phyloP scores from a whole-genome alignment of 2,797 vertebrate genomes.

The Atherinosoma microstoma region DNA sequence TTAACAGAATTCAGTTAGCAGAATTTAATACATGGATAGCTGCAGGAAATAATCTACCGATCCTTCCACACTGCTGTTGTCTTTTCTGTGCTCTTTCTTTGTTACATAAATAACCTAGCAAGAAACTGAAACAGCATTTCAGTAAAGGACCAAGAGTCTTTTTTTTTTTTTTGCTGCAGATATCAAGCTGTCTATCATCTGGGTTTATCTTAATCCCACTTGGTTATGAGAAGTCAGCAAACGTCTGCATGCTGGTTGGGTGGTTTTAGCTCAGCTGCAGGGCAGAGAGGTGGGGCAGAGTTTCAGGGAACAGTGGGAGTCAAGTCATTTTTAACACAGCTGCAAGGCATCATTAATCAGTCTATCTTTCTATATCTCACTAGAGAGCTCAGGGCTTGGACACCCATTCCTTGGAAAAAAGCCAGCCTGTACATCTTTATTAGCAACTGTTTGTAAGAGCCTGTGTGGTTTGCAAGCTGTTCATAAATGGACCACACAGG shows the following conservation, averaged over 20 bases:
- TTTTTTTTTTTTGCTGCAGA: background rate
- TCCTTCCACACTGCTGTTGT: background rate
- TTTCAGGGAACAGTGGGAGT: background rate
- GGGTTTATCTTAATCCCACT: slow-evolving; percentile 1
- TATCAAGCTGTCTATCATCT: background rate
- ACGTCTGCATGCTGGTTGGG: background rate
- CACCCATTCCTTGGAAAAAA: background rate
- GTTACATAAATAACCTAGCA: background rate
- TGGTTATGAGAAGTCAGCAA: background rate
- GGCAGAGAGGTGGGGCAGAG: background rate
- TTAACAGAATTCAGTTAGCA: background rate
- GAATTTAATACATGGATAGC: background rate
- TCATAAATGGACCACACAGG: background rate
- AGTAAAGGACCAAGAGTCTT: background rate
- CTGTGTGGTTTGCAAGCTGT: background rate
- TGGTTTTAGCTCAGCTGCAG: background rate
- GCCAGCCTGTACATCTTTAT: background rate
- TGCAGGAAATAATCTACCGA: slow-evolving; percentile 9
- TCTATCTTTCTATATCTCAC: background rate
- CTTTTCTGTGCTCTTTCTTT: background rate
- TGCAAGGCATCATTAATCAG: slow-evolving; percentile 6
- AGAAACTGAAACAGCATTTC: background rate
- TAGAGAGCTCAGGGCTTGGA: background rate
- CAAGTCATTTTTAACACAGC: background rate
- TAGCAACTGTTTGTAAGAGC: background rate